phyloP scores from a whole-genome alignment of 2,888 invertebrate genomes.

The Conistra vaccinii region DNA sequence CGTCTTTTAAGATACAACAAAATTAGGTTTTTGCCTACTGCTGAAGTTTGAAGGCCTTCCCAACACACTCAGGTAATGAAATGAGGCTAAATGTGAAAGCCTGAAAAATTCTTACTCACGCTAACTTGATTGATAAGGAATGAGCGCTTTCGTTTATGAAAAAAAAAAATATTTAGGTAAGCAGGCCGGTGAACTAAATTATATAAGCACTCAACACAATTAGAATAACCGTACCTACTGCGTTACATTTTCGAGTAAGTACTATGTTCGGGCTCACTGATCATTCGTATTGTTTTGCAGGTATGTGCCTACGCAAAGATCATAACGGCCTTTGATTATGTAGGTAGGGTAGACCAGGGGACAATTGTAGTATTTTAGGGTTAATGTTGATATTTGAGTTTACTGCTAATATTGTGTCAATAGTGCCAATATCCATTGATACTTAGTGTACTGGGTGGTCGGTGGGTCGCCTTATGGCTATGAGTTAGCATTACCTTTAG shows the following conservation, averaged over 20 bases:
- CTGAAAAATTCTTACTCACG: slow-evolving; percentile 22
- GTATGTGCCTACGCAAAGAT: too few species aligned
- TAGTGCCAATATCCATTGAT: neutral
- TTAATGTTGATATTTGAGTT: neutral
- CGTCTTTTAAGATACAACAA: slow-evolving; percentile 31
- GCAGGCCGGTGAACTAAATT: neutral
- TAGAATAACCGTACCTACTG: neutral
- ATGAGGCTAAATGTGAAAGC: slow-evolving; percentile 1
- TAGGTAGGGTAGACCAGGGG: neutral
- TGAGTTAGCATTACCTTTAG: neutral
- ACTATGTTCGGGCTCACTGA: too few species aligned
- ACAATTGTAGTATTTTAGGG: neutral
- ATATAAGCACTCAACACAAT: neutral
- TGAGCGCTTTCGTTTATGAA: neutral
- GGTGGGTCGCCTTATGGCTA: too few species aligned
- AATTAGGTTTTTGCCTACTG: slow-evolving; percentile 7
- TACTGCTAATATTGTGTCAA: neutral
- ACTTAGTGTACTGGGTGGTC: too few species aligned
- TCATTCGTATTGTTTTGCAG: too few species aligned
- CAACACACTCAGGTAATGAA: slow-evolving; percentile 10
- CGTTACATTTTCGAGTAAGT: too few species aligned
- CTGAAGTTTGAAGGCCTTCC: neutral
- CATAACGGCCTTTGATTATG: too few species aligned
- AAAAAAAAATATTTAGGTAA: neutral
- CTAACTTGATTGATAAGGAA: slow-evolving; percentile 27